phyloP scores from a whole-genome alignment of 2,797 vertebrate genomes.

The Chromis chromis region DNA sequence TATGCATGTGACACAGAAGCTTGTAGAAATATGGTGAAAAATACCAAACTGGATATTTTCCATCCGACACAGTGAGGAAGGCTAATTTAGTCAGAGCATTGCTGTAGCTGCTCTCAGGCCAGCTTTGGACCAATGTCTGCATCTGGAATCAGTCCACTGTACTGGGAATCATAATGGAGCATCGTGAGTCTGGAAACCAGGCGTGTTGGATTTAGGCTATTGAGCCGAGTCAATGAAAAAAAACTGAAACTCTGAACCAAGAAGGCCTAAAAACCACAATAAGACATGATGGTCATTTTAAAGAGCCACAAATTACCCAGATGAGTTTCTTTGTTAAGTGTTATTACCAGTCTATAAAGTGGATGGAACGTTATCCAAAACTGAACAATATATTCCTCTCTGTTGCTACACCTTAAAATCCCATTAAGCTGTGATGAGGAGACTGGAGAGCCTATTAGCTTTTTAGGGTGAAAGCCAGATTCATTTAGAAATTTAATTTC shows the following conservation, averaged over 20 bases:
- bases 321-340: slow-evolving; percentile 27
- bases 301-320: background rate
- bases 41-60: background rate
- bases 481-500: slow-evolving; percentile 44
- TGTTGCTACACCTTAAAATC: slow-evolving; percentile 30
- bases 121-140: background rate
- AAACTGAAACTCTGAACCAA: slow-evolving; percentile 3
- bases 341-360: slow-evolving; percentile 2
- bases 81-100: background rate
- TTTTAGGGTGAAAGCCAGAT: slow-evolving; percentile 41
- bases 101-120: slow-evolving; percentile 14
- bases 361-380: background rate
- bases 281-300: background rate
- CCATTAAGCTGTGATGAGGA: slow-evolving; percentile 34
- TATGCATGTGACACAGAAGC: background rate
- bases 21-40: background rate
- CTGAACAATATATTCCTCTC: slow-evolving; percentile 11
- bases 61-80: background rate
- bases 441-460: slow-evolving; percentile 29
- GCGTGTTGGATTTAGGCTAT: background rate
- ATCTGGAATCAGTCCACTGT: background rate
- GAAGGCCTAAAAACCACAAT: background rate
- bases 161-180: background rate
- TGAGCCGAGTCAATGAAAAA: background rate
- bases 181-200: slow-evolving; percentile 13